phyloP scores from a whole-genome alignment of 2,888 invertebrate species.

The Thereva unica region DNA sequence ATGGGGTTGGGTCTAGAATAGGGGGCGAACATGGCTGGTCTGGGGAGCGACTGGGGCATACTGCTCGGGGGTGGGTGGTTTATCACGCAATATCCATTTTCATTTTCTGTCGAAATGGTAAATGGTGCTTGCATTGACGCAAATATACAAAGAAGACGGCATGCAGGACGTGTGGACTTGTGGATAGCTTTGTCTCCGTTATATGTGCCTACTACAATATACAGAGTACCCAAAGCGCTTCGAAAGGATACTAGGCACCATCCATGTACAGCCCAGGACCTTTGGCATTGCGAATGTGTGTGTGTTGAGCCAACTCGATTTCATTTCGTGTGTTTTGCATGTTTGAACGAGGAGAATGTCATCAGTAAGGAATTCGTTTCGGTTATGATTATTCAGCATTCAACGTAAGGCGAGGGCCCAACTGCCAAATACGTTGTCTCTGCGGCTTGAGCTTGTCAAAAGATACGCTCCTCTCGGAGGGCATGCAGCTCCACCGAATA shows the following conservation, averaged over 20 bases:
- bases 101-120: constrained; percentile 39
- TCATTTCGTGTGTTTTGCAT: background rate
- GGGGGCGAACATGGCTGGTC: background rate
- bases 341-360: background rate
- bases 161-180: constrained; percentile 10
- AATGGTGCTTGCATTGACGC: constrained; percentile 37
- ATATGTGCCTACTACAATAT: too few species aligned
- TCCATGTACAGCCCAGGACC: too few species aligned
- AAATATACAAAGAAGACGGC: constrained; percentile 22
- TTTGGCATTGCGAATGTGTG: too few species aligned
- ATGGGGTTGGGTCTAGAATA: background rate
- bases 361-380: constrained; percentile 14
- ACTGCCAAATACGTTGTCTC: too few species aligned
- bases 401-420: too few species aligned
- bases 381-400: constrained; percentile 19
- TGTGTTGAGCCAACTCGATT: constrained; percentile 14
- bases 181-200: constrained; percentile 16
- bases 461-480: too few species aligned
- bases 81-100: constrained; percentile 42
- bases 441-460: too few species aligned
- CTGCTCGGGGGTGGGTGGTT: constrained; percentile 12
- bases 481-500: too few species aligned
- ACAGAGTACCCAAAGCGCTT: background rate
- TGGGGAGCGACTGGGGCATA: background rate
- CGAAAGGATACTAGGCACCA: too few species aligned